These are phyloP conservation scores for Apamea epomidion DNA, from an alignment of 2,888 invertebrate genomes.

Conservation along the genomic window DNA sequence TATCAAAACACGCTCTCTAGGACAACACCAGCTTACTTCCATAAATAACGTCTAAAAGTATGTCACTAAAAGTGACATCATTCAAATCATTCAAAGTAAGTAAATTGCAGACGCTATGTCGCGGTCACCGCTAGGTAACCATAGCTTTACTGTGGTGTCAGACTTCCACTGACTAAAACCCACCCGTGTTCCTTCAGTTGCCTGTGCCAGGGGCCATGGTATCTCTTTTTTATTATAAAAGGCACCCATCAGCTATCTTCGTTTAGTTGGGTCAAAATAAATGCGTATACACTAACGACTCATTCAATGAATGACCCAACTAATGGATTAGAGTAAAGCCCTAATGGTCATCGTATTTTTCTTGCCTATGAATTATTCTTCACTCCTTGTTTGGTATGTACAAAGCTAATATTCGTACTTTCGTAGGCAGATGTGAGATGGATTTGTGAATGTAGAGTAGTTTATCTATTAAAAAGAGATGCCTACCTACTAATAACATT, in stretches of 20 bases:
- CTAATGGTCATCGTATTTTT: conserved; percentile 46
- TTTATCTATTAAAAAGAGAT: neutral
- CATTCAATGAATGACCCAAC: conserved; percentile 40
- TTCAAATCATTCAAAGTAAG: neutral
- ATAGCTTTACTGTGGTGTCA: neutral
- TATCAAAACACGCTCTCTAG: neutral
- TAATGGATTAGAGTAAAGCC: conserved; percentile 38
- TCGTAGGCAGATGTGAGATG: neutral
- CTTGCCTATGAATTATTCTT: conserved; percentile 26
- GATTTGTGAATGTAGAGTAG: neutral
- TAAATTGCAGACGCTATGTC: neutral
- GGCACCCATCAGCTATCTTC: conserved; percentile 1
- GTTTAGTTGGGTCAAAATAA: conserved; percentile 31
- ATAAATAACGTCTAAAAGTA: neutral
- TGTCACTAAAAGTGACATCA: too few relatives aligned
- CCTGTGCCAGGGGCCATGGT: too few relatives aligned
- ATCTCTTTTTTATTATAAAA: too few relatives aligned
- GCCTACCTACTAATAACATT: neutral
- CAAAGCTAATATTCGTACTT: neutral
- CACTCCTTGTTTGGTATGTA: neutral
- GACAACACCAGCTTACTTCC: neutral
- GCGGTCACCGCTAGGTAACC: neutral
- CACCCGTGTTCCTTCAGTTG: too few relatives aligned
- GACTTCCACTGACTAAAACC: too few relatives aligned
- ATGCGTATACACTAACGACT: conserved; percentile 40